Evolutionary conservation across 1,140 invertebrate genomes (phyloP), one percentile per base, ranked within the genome.

Genomic region (Drosophila nigrodunni): DNA sequence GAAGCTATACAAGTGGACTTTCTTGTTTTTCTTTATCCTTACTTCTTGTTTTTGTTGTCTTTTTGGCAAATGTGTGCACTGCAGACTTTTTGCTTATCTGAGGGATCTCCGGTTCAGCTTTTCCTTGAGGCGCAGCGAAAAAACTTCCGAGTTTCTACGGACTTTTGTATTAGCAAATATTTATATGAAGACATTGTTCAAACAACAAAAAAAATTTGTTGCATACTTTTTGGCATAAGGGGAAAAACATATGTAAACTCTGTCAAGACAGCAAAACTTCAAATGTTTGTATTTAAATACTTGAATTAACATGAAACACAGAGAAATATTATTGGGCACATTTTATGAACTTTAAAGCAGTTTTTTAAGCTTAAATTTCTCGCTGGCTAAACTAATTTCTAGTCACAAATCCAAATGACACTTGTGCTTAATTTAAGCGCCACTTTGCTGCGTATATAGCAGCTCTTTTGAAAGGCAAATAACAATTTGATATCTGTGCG

Each of bases 41-140:
- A 34, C 15, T 7, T 34, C 21, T 41, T 21, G 34, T 21, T 52
- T n/a, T 35, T 18, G 0, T 34, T 21, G 47, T 52, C 7, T 50
- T 85, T 68, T 77, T 88, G 83, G 77, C 82, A 87, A 79, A 74
- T 77, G 72, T 80, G 58, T 87, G 73, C 80, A 70, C 65, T 82
- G 83, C 83, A 88, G 83, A 82, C 81, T 88, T 72, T 72, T 82
- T 61, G 65, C 68, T 82, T 87, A 86, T 87, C 82, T 78, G 49
- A 34, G 67, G 64, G 37, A 78, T 47, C 66, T 64, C 72, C 71
- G 62, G 37, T 52, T 30, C 21, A 30, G 30, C 49, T 52, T 34
- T 15, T 41, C 10, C 37, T 41, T 11, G 37, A 21, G 9, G 7
- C 41, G 13, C 11, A 10, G 35, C 35, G 21, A 18, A 41, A 44